Evolutionary conservation across 2,797 vertebrate genomes (phyloP), one percentile per base, ranked within the genome.

Genomic region (Chrosomus eos): DNA sequence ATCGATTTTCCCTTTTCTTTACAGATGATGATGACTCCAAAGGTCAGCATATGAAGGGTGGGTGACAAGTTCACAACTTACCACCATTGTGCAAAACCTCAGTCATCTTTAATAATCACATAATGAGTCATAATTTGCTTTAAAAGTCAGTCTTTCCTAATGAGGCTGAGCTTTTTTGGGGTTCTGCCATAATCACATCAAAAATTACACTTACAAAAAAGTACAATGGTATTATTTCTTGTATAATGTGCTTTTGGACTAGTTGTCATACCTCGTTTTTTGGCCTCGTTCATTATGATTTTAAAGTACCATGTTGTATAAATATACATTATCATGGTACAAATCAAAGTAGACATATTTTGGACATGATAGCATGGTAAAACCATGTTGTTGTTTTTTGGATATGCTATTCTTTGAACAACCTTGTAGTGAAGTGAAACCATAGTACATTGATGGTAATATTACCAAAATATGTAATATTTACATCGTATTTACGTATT

Each of bases 11-110:
- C 92, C 86, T 88, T 94, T 94, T 91, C 90, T 92, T 92, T 93
- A 89, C 95, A 95, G 95, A 95, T 95, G 95, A 96, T 87, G 95
- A 95, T 93, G 94, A 95, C 92, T 94, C 94, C 92, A 89, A 94
- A 90, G 94, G 93, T 94, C 92, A 94, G 90, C 94, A 93, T 94
- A 93, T 90, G 89, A 90, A 89, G 92, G 92, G 90, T 93, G 94
- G 95, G 94, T 95, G 94, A 95, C 93, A 94, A 89, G 92, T 91
- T 90, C 89, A 90, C 88, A 84, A 87, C 88, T 90, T 90, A 83
- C 90, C 90, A 92, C 90, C 91, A 89, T 86, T 82, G 87, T 86
- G 81, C 67, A 81, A 73, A 85, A 80, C 71, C 48, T 81, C 81
- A 86, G 81, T 62, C 33, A 60, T 21, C 64, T 85, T 28, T 74